Percentiles rank a stretch among this genome's conserved stretches.
Evolutionary conservation across 2,888 invertebrate genomes (phyloP).

Genomic region (Palloptera scutellata): DNA sequence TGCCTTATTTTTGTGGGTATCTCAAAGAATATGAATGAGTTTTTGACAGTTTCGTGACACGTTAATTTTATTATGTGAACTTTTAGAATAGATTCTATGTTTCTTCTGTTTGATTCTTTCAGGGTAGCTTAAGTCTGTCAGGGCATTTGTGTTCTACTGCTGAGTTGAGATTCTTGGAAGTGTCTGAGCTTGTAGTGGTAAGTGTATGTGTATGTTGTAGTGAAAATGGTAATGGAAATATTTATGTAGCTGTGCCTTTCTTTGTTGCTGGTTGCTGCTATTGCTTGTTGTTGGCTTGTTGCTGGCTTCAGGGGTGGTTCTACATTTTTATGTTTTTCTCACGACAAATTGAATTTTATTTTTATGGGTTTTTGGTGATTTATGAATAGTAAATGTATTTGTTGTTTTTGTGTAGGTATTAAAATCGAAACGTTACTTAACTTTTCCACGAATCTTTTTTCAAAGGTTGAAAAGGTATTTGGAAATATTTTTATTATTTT

Average conservation of each 20-base stretch:
- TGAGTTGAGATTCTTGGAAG: neutral
- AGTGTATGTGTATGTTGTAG: neutral
- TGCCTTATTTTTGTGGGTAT: constrained; percentile 2
- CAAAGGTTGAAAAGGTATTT: too few species aligned
- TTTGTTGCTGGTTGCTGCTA: neutral
- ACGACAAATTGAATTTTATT: constrained; percentile 30
- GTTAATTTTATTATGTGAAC: constrained; percentile 30
- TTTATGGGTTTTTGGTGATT: neutral
- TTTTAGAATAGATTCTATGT: too few species aligned
- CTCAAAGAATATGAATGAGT: constrained; percentile 27
- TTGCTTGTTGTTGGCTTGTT: neutral
- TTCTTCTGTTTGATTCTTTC: too few species aligned
- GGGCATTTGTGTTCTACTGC: too few species aligned
- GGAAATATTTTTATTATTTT: too few species aligned
- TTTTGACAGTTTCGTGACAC: constrained; percentile 36
- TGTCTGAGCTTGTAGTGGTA: neutral
- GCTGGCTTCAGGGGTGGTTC: constrained; percentile 12
- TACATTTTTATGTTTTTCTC: constrained; percentile 26
- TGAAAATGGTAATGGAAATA: too few species aligned
- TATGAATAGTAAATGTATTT: constrained; percentile 8
- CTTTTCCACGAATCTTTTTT: too few species aligned
- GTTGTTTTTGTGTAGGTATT: neutral
- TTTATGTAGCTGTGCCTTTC: neutral
- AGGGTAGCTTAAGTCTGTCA: too few species aligned
- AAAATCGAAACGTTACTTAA: neutral